A percentile compares a stretch with the other conserved stretches of the same genome.
These are phyloP conservation scores for Hirtodrosophila histrioides DNA, from an alignment of 2,888 invertebrate species.

Conservation along the genomic window DNA sequence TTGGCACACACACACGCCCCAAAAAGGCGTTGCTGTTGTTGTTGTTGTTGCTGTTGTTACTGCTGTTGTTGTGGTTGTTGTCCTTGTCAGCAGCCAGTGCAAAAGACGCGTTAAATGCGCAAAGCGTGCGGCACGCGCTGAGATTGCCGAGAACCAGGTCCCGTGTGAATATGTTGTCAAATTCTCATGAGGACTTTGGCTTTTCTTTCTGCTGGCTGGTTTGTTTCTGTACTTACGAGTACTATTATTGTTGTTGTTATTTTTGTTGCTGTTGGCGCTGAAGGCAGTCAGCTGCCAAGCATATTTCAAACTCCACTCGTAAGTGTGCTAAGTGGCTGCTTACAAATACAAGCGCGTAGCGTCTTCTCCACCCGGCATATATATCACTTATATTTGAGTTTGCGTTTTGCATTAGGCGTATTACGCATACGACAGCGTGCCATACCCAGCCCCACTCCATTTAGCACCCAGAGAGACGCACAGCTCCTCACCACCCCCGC, in stretches of 20 bases:
- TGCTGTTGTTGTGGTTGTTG: constrained; percentile 20
- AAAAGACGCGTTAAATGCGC: constrained; percentile 79
- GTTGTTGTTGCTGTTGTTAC: constrained; percentile 11
- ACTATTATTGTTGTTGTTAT: constrained; percentile 23
- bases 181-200: constrained; percentile 73
- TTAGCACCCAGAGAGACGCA: constrained; percentile 7
- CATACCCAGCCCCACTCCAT: background rate
- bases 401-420: constrained; percentile 78
- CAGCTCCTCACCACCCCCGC: background rate
- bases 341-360: constrained; percentile 73
- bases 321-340: constrained; percentile 80
- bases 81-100: constrained; percentile 50
- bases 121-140: constrained; percentile 78
- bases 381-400: constrained; percentile 78
- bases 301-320: constrained; percentile 75
- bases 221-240: constrained; percentile 27
- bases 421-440: constrained; percentile 70
- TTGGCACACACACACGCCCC: constrained; percentile 26
- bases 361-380: constrained; percentile 12
- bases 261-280: constrained; percentile 33
- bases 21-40: constrained; percentile 18
- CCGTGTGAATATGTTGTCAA: constrained; percentile 79
- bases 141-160: constrained; percentile 53
- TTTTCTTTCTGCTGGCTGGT: constrained; percentile 39
- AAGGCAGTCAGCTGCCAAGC: constrained; percentile 67